Percentiles rank a stretch among this genome's conserved stretches.
Conservation (phyloP, 2,797 vertebrate genomes). For the Labroides dimidiatus region DNA sequence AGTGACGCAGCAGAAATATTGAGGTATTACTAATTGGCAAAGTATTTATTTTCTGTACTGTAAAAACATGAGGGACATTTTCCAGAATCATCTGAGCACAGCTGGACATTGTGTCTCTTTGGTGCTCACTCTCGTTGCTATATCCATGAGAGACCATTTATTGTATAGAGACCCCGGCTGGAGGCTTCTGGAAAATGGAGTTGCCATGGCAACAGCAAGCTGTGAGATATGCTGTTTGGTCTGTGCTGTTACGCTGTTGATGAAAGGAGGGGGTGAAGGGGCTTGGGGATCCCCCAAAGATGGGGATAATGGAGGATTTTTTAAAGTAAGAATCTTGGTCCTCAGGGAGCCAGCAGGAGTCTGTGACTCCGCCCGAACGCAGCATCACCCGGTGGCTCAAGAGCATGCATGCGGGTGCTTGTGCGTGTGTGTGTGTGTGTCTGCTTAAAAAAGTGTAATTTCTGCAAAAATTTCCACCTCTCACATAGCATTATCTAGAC, state of each 20-base stretch:
- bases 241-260: slow-evolving; percentile 68
- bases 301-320: slow-evolving; percentile 33
- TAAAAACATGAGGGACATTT: not conserved
- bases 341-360: not conserved
- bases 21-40: not conserved
- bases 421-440: slow-evolving; percentile 22
- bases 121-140: slow-evolving; percentile 47
- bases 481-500: slow-evolving; percentile 4
- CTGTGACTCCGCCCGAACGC: slow-evolving; percentile 32
- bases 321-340: slow-evolving; percentile 59
- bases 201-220: slow-evolving; percentile 87
- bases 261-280: slow-evolving; percentile 49
- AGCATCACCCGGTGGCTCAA: slow-evolving; percentile 28
- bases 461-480: slow-evolving; percentile 30
- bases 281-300: slow-evolving; percentile 66
- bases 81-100: slow-evolving; percentile 13
- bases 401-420: not conserved
- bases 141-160: slow-evolving; percentile 78
- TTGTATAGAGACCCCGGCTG: slow-evolving; percentile 76
- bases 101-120: slow-evolving; percentile 50
- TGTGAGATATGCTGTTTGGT: slow-evolving; percentile 78
- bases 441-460: not conserved
- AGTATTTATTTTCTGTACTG: not conserved
- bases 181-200: slow-evolving; percentile 84
- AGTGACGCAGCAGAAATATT: slow-evolving; percentile 21